Base-by-base conservation (phyloP, 2,888 invertebrate species). In the Branchipolynoe longqiensis region DNA sequence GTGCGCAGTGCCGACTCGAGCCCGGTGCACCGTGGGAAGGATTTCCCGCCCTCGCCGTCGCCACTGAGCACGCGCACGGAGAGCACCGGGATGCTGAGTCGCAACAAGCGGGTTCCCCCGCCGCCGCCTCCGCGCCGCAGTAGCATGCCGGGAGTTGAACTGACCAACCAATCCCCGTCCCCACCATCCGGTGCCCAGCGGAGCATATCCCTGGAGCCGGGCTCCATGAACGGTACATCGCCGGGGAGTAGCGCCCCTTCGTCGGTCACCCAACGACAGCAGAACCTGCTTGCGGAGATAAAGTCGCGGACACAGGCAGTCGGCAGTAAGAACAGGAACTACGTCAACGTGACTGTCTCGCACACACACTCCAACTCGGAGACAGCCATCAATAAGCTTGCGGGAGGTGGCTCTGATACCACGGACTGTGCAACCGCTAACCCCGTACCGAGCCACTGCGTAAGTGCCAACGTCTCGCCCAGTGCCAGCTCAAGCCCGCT, bases 41-140 rank as follows among this genome's bases (percentile, higher is more conserved):
- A 86, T 41, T 64, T 73, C 40, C 82, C 59, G 25, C 73, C 48
- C 2, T 78, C 82, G 3, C 85, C 81, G n/a, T 85, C 85, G 3
- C 56, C 78, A 18, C 56, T 85, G 0, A 64, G 64, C 31, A 64
- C n/a, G 8, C 28, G 58, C 22, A 78, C 41, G 12, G 84, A 84
- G n/a, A 86, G 85, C 40, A 59, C 86, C 0, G 74, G 86, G 12
- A 84, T 48, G n/a, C 48, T 82, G 1, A 73, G 54, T 41, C 58
- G 78, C n/a, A 86, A 40, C 58, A 85, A 82, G 69, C 38, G 81
- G 58, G 59, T 82, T 1, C 82, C 86, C 2, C 86, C 86, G 4
- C 83, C 87, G 6, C 85, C 85, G 0, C 85, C 85, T 0, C 87
- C 87, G 0, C 40, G 87, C 28, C 74, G 87, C 33, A 87, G 87